These are phyloP conservation scores for Pseudochromis fuscus DNA, from an alignment of 2,797 vertebrate genomes.

Conservation along the genomic window DNA sequence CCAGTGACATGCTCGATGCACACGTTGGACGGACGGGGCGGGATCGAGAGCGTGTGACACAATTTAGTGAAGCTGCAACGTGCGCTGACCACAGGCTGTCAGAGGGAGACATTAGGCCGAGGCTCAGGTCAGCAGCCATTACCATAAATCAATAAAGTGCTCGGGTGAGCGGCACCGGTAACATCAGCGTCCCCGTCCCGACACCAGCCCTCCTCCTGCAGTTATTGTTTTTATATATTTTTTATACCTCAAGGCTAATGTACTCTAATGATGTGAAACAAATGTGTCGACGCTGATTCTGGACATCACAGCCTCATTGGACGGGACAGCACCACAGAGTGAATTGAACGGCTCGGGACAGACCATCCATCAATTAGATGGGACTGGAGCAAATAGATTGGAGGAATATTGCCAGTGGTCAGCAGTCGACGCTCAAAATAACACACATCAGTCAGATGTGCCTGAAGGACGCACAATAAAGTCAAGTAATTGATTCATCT, in stretches of 20 bases:
- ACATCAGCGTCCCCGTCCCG: not conserved
- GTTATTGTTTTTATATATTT: not conserved
- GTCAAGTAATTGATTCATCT: constrained; percentile 10
- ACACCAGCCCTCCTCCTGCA: constrained; percentile 34
- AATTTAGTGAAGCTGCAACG: constrained; percentile 63
- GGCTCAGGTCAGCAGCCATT: constrained; percentile 56
- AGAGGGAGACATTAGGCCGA: constrained; percentile 50
- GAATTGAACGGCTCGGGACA: constrained; percentile 37
- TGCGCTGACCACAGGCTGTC: constrained; percentile 63
- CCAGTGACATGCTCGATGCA: constrained; percentile 65
- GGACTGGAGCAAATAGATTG: constrained; percentile 21
- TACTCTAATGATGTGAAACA: constrained; percentile 21
- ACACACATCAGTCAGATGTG: constrained; percentile 14
- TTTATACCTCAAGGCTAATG: constrained; percentile 25
- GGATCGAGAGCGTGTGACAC: constrained; percentile 63
- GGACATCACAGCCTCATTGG: constrained; percentile 17
- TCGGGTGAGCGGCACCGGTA: constrained; percentile 41
- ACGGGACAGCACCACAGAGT: constrained; percentile 24
- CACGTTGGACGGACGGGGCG: constrained; percentile 4
- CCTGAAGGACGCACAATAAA: constrained; percentile 27
- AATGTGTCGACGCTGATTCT: constrained; percentile 37
- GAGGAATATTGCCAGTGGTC: constrained; percentile 39
- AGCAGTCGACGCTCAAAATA: constrained; percentile 31
- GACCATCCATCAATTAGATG: constrained; percentile 63
- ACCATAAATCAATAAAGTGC: constrained; percentile 81